These are phyloP conservation scores for Ormyrus rosae DNA, from an alignment of 2,888 invertebrate genomes.

Conservation along the genomic window DNA sequence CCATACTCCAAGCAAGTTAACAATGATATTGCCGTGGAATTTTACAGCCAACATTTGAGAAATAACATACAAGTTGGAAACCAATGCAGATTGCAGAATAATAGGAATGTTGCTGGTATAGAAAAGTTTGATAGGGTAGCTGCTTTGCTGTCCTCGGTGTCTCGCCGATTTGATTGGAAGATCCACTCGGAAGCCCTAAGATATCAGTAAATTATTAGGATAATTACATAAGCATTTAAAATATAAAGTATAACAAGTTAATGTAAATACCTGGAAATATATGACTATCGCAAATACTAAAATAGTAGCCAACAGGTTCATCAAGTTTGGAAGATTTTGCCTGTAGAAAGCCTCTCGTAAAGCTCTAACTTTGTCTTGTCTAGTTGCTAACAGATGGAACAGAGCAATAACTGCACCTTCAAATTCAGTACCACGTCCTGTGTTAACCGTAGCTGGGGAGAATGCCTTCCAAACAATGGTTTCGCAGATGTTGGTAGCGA, in stretches of 20 bases:
- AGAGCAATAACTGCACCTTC: conserved; percentile 99
- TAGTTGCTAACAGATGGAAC: conserved; percentile 98
- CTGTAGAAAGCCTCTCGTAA: conserved; percentile 99
- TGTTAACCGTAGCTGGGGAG: conserved; percentile 99
- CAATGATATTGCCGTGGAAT: conserved; percentile 98
- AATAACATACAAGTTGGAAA: conserved; percentile 99
- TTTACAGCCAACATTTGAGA: conserved; percentile 99
- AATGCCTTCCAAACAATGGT: conserved; percentile 99
- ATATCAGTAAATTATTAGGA: conserved; percentile 2
- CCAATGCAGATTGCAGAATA: conserved; percentile 98
- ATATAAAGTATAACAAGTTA: conserved; percentile 36
- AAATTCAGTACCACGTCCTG: conserved; percentile 97
- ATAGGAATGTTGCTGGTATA: conserved; percentile 99
- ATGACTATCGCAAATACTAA: conserved; percentile 99
- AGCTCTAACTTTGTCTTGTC: conserved; percentile 98
- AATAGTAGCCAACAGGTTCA: conserved; percentile 98
- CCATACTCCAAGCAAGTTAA: conserved; percentile 98
- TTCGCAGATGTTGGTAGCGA: conserved; percentile 99
- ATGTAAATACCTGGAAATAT: conserved; percentile 93
- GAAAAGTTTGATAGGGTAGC: conserved; percentile 99
- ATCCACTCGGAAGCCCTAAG: conserved; percentile 98
- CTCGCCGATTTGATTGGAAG: conserved; percentile 99
- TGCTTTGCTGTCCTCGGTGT: conserved; percentile 99
- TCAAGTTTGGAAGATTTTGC: conserved; percentile 98
- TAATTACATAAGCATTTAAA: conserved; percentile 13